Base-by-base conservation (phyloP, 2,797 vertebrate species). In the Sparus aurata region DNA sequence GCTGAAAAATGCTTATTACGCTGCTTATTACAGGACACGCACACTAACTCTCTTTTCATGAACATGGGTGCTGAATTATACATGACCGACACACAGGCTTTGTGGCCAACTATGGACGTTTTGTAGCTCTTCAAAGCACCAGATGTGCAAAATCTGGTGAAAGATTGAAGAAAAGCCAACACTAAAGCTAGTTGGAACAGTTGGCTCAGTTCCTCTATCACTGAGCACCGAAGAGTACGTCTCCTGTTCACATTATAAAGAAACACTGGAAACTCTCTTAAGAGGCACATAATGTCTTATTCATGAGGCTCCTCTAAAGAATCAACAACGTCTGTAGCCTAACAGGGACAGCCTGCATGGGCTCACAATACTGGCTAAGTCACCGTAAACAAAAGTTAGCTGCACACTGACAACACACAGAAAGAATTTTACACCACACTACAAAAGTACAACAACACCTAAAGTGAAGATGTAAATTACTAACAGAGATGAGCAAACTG, bases 221-320 rank as follows among this genome's bases (percentile, higher is more conserved):
- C 30, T 45, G 20, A 69, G 54, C 69, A 30, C 69, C 66, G 55
- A 17, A 52, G 38, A 70, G 34, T n/a, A 50, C 25, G 7, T 66
- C 75, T 77, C 60, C 73, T 17, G 27, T 82, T 86, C 78, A 80
- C 75, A 62, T 68, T 47, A 58, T 75, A 82, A 76, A 89, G 67
- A 81, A 58, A 85, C 65, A 78, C 46, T 73, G 73, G 61, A 80
- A 80, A 81, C 53, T 70, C 79, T 2, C 49, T 69, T 54, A 52
- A 83, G 66, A 74, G 72, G 58, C 58, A 61, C 22, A 38, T 77
- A 50, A 77, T 84, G 84, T 79, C 71, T 89, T 80, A 86, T 89
- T 88, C 77, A 89, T 75, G 73, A 87, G 69, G 70, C 30, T 30
- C 46, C 55, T 79, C 54, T 58, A 57, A 57, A 60, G 63, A 69